phyloP scores from a whole-genome alignment of 1,140 invertebrate genomes.

The Drosophila bocki region DNA sequence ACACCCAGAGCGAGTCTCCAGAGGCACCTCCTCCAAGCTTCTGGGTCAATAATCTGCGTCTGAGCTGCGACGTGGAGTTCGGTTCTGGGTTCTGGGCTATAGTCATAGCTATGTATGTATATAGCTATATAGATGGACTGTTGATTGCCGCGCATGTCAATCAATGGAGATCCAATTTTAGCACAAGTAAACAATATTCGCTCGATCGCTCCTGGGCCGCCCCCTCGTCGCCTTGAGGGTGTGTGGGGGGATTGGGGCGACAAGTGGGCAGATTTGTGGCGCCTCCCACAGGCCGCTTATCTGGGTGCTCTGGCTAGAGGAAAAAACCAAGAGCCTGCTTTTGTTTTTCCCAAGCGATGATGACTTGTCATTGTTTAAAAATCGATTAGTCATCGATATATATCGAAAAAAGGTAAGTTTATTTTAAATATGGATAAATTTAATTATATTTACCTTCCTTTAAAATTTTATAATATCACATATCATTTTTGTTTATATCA shows the following conservation, averaged over 20 bases:
- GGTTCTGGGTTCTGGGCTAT: conserved; percentile 13
- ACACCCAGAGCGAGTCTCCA: conserved; percentile 25
- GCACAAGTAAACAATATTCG: conserved; percentile 81
- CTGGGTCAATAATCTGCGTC: conserved; percentile 82
- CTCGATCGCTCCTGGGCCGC: conserved; percentile 41
- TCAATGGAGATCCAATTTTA: conserved; percentile 83
- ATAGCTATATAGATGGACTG: conserved; percentile 17
- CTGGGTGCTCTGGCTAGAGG: conserved; percentile 29
- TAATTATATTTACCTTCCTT: background rate
- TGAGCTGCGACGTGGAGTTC: conserved; percentile 18
- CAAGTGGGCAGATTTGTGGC: conserved; percentile 22
- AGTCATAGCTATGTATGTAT: background rate
- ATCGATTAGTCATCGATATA: background rate
- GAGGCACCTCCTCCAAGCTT: conserved; percentile 58
- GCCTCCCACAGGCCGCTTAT: conserved; percentile 46
- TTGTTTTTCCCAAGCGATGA: conserved; percentile 1
- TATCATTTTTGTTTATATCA: no score
- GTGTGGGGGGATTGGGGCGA: background rate
- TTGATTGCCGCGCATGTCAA: conserved; percentile 70
- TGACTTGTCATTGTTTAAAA: background rate
- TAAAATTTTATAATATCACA: no score
- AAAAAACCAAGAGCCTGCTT: conserved; percentile 35
- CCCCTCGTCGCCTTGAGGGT: conserved; percentile 5
- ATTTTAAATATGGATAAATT: no score
- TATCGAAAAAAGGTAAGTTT: conserved; percentile 4